These are phyloP conservation scores for Pan troglodytes DNA, from an alignment of 2,113 vertebrate species.

Conservation along the genomic window DNA sequence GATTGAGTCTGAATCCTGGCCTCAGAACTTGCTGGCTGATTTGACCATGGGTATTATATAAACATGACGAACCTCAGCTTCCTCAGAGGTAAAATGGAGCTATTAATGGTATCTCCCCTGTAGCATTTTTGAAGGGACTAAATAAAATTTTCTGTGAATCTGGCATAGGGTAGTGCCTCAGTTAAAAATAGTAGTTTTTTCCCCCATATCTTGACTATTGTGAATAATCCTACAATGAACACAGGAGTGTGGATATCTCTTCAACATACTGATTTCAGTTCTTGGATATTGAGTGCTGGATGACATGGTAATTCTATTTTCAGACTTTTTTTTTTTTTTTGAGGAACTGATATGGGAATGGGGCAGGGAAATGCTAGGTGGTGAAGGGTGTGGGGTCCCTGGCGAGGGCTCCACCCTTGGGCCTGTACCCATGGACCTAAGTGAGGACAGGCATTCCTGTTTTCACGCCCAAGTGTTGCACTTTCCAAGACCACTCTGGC, in stretches of 20 bases:
- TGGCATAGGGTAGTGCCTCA: neutral
- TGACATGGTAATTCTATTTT: neutral
- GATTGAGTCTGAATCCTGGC: neutral
- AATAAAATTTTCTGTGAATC: neutral
- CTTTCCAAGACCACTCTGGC: too few relatives aligned
- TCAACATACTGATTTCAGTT: too few relatives aligned
- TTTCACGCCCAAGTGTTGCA: too few relatives aligned
- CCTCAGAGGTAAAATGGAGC: neutral
- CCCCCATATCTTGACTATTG: too few relatives aligned
- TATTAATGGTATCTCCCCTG: neutral
- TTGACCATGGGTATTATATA: neutral
- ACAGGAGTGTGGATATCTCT: too few relatives aligned
- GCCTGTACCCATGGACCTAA: too few relatives aligned
- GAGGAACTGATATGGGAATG: neutral
- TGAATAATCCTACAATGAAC: too few relatives aligned
- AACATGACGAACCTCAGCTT: neutral
- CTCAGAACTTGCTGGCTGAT: neutral
- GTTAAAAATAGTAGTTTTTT: neutral
- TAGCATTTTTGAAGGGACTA: too few relatives aligned
- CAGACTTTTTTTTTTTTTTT: neutral
- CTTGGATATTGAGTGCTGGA: neutral
- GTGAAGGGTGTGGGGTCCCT: too few relatives aligned
- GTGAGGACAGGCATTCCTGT: too few relatives aligned
- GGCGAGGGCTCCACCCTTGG: too few relatives aligned
- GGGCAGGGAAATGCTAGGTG: too few relatives aligned